These are phyloP conservation scores for Umimayanthus chanpuru DNA, from an alignment of 92 coral and sea anemone species.

Conservation along the genomic window DNA sequence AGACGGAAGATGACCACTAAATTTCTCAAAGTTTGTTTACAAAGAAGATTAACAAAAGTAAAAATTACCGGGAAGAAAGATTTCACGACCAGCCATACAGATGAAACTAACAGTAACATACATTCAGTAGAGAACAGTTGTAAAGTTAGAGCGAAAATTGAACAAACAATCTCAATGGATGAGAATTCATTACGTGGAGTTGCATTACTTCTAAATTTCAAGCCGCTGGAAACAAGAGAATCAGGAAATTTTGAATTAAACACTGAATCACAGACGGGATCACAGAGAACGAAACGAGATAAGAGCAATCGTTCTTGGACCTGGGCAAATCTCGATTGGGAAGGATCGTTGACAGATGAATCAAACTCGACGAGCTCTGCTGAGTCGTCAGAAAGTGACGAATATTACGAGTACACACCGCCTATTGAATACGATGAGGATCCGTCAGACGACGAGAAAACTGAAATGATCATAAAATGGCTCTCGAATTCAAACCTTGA, in stretches of 20 bases:
- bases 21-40: background rate
- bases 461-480: too few relatives aligned
- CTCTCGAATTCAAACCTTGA: background rate
- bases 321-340: conserved; percentile 20
- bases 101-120: background rate
- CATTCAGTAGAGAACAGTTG: background rate
- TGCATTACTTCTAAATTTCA: background rate
- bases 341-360: background rate
- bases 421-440: too few relatives aligned
- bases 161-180: background rate
- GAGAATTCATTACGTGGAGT: background rate
- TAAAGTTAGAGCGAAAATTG: background rate
- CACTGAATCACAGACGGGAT: background rate
- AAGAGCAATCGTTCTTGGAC: conserved; percentile 1
- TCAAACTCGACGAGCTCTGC: background rate
- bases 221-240: background rate
- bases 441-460: too few relatives aligned
- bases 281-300: background rate
- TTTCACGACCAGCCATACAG: background rate
- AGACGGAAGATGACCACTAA: background rate
- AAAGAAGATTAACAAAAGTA: background rate
- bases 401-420: too few relatives aligned
- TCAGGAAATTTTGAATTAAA: background rate
- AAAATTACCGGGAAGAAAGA: background rate
- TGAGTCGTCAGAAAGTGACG: background rate